Percentiles rank a stretch among this genome's conserved stretches.
phyloP scores from a whole-genome alignment of 2,113 vertebrate species.

The Pelodiscus sinensis region DNA sequence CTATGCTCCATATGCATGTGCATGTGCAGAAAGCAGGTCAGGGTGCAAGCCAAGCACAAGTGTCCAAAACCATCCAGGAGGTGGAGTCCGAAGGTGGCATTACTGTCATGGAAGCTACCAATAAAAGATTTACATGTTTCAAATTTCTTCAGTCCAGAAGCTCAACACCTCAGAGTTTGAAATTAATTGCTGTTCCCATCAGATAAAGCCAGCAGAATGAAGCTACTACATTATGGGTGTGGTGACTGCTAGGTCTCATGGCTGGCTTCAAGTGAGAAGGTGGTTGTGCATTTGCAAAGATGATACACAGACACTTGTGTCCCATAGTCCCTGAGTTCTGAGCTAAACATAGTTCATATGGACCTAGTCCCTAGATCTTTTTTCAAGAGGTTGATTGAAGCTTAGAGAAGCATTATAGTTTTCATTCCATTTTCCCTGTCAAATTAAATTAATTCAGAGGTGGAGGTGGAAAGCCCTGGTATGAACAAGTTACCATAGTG shows the following conservation, averaged over 20 bases:
- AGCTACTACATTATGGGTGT: not conserved
- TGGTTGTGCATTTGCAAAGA: not conserved
- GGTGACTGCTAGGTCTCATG: not conserved
- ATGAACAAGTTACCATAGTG: conserved; percentile 24
- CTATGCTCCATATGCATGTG: not conserved
- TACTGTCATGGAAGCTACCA: not conserved
- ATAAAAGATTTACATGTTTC: not conserved
- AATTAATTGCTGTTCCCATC: fast-evolving
- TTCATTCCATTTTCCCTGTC: not conserved
- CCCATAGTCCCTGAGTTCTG: not conserved
- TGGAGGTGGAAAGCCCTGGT: not conserved
- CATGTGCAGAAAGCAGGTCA: fast-evolving
- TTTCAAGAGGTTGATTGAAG: not conserved
- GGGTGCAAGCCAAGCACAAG: not conserved
- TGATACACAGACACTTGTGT: not conserved
- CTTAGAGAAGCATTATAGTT: not conserved
- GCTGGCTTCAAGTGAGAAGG: not conserved
- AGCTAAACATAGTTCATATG: not conserved
- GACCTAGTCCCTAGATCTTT: not conserved
- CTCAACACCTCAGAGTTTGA: not conserved
- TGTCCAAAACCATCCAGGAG: not conserved
- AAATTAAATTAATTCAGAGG: not conserved
- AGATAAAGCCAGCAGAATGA: not conserved
- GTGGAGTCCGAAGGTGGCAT: conserved; percentile 7
- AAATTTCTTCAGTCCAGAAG: not conserved